phyloP scores from a whole-genome alignment of 2,888 invertebrate genomes.

The Oligia fasciuncula region DNA sequence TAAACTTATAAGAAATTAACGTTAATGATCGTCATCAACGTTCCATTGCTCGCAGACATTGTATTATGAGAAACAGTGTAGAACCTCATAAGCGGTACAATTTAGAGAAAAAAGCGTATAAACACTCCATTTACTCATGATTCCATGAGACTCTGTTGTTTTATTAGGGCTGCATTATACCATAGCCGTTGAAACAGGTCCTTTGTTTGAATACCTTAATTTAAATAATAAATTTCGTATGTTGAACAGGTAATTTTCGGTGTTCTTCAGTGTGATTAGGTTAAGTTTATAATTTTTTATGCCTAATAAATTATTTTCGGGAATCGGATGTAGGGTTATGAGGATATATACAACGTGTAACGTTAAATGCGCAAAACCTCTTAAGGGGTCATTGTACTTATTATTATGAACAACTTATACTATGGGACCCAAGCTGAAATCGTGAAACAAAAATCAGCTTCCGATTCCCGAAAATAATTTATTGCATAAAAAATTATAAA shows the following conservation, averaged over 20 bases:
- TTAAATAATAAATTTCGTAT: constrained; percentile 69
- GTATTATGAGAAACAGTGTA: not conserved
- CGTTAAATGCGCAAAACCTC: too few species aligned
- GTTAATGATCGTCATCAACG: too few species aligned
- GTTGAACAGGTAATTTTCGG: constrained; percentile 60
- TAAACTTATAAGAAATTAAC: not conserved
- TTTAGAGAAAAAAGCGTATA: not conserved
- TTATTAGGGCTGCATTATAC: constrained; percentile 62
- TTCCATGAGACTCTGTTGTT: constrained; percentile 44
- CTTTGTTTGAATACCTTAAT: constrained; percentile 70
- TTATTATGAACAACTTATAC: too few species aligned
- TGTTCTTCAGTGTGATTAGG: constrained; percentile 48
- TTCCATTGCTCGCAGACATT: not conserved
- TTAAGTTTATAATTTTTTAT: constrained; percentile 50
- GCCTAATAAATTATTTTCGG: constrained; percentile 47
- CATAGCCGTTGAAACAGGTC: constrained; percentile 63
- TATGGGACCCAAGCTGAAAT: too few species aligned
- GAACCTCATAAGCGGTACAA: not conserved
- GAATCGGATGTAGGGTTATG: constrained; percentile 33
- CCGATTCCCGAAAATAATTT: constrained; percentile 49
- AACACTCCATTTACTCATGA: constrained; percentile 25
- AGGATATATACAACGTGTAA: constrained; percentile 15
- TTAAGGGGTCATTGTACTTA: too few species aligned
- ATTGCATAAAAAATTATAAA: constrained; percentile 51
- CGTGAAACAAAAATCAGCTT: not conserved